A percentile compares a stretch with the other conserved stretches of the same genome.
These are phyloP conservation scores for Camponotus pennsylvanicus DNA, from an alignment of 1,140 invertebrate genomes.

Conservation along the genomic window DNA sequence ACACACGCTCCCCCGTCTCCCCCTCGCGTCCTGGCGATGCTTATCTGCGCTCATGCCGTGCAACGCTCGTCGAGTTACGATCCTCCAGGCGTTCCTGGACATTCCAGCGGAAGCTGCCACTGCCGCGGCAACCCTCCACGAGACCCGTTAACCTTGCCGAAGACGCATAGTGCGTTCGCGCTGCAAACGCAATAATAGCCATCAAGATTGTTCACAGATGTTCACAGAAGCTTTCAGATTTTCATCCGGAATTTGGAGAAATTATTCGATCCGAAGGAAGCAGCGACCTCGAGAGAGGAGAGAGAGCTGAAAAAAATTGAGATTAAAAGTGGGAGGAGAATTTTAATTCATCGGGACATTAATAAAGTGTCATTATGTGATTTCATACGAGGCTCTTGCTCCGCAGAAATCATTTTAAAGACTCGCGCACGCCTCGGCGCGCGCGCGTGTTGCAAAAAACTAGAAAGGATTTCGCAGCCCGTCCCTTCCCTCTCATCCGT, in stretches of 20 bases:
- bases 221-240: too few relatives aligned
- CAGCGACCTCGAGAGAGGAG: slow-evolving; percentile 14
- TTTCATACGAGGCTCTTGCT: too few relatives aligned
- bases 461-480: not conserved
- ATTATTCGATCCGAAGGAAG: slow-evolving; percentile 49
- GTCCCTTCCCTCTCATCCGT: not conserved
- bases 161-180: not conserved
- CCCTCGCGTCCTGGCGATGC: slow-evolving; percentile 71
- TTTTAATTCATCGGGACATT: too few relatives aligned
- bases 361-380: too few relatives aligned
- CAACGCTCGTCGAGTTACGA: slow-evolving; percentile 72
- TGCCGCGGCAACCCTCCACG: slow-evolving; percentile 29
- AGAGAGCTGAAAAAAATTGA: not conserved
- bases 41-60: slow-evolving; percentile 73
- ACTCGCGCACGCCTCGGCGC: not conserved
- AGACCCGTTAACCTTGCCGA: slow-evolving; percentile 56
- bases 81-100: slow-evolving; percentile 71
- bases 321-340: too few relatives aligned
- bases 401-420: not conserved
- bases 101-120: slow-evolving; percentile 70
- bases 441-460: not conserved
- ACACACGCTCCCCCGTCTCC: slow-evolving; percentile 72
- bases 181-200: not conserved
- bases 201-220: not conserved
- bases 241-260: slow-evolving; percentile 58